phyloP scores from a whole-genome alignment of 2,113 vertebrate species.

The Urocitellus parryii region DNA sequence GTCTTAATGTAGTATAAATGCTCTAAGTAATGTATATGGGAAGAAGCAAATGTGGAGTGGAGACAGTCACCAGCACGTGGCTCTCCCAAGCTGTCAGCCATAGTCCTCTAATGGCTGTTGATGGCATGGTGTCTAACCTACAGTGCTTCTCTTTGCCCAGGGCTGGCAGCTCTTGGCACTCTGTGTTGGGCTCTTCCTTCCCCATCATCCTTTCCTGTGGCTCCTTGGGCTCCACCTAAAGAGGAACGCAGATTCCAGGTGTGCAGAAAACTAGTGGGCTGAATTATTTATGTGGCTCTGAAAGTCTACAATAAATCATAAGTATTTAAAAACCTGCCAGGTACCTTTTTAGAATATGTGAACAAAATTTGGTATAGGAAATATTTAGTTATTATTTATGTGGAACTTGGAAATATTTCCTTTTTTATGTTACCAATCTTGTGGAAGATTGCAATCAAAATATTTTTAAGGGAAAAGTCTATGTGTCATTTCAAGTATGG shows the following conservation, averaged over 20 bases:
- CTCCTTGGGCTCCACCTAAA: constrained; percentile 95
- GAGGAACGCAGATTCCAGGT: constrained; percentile 95
- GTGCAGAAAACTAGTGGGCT: constrained; percentile 54
- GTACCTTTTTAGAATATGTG: neutral
- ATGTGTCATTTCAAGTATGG: neutral
- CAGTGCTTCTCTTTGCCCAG: constrained; percentile 84
- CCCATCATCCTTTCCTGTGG: constrained; percentile 97
- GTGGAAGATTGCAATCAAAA: neutral
- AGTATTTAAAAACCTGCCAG: constrained; percentile 56
- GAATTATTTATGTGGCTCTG: neutral
- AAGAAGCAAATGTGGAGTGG: neutral
- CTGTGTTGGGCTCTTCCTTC: constrained; percentile 97
- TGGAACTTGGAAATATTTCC: neutral
- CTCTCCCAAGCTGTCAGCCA: neutral
- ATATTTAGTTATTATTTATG: neutral
- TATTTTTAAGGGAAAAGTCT: constrained; percentile 30
- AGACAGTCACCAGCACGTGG: neutral
- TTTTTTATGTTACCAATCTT: constrained; percentile 14
- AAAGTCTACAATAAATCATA: constrained; percentile 8
- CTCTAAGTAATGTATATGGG: neutral
- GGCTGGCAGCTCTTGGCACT: constrained; percentile 98
- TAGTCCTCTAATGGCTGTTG: neutral
- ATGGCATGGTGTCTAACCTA: neutral
- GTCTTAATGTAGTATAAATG: neutral
- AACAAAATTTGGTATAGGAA: neutral